Conservation (phyloP, 1,140 invertebrate species). For the Cyclargus thomasi region DNA sequence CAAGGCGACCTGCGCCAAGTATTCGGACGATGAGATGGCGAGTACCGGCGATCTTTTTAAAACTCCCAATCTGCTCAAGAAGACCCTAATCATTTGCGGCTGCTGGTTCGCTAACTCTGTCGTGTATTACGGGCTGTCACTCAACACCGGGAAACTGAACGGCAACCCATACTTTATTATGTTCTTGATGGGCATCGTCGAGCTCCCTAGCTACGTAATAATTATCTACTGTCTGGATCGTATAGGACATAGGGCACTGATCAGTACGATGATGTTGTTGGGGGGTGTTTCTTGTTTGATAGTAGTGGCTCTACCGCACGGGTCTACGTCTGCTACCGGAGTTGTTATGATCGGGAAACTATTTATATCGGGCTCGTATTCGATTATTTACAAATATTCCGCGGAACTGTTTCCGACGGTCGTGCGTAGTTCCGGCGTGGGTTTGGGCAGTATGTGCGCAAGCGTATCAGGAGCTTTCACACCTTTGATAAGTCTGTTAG, state of each 20-base stretch:
- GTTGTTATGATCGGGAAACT: slow-evolving; percentile 87
- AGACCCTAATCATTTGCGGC: slow-evolving; percentile 86
- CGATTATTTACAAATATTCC: slow-evolving; percentile 91
- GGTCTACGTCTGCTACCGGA: slow-evolving; percentile 68
- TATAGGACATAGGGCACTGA: slow-evolving; percentile 82
- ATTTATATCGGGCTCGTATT: slow-evolving; percentile 88
- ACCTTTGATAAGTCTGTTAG: slow-evolving; percentile 84
- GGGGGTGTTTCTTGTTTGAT: slow-evolving; percentile 83
- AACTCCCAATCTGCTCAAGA: slow-evolving; percentile 84
- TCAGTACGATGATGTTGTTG: slow-evolving; percentile 82
- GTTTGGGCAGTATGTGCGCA: slow-evolving; percentile 90
- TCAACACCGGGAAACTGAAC: slow-evolving; percentile 84
- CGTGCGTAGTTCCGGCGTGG: slow-evolving; percentile 89
- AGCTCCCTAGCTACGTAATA: slow-evolving; percentile 86
- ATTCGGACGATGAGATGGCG: slow-evolving; percentile 65
- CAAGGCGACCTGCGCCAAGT: slow-evolving; percentile 65
- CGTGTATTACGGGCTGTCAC: slow-evolving; percentile 88
- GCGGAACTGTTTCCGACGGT: slow-evolving; percentile 92
- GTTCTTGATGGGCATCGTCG: slow-evolving; percentile 86
- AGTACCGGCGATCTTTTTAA: slow-evolving; percentile 82
- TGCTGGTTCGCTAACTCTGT: slow-evolving; percentile 92
- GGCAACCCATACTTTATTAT: slow-evolving; percentile 89
- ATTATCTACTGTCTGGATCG: slow-evolving; percentile 82
- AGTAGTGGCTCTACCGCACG: slow-evolving; percentile 79
- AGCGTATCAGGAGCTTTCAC: slow-evolving; percentile 89